A percentile compares a stretch with the other conserved stretches of the same genome.
These are phyloP conservation scores for Schizotus pectinicornis DNA, from an alignment of 2,888 invertebrate genomes.

Conservation along the genomic window DNA sequence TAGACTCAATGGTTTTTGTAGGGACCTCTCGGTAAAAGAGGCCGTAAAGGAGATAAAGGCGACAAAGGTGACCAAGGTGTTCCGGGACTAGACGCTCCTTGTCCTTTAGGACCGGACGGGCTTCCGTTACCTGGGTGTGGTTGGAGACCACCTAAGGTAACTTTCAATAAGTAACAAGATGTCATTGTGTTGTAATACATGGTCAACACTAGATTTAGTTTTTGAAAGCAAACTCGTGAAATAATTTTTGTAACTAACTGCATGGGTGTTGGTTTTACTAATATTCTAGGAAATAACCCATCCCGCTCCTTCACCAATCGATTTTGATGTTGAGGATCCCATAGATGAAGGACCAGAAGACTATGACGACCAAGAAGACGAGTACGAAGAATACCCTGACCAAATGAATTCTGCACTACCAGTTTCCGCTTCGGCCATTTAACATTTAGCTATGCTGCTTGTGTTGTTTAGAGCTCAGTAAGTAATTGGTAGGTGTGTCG, in stretches of 20 bases:
- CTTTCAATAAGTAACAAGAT: too few species aligned
- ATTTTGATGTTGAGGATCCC: conserved; percentile 63
- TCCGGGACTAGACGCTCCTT: conserved; percentile 98
- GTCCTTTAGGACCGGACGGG: conserved; percentile 95
- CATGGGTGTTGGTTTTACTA: conserved; percentile 41
- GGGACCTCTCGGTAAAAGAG: conserved; percentile 89
- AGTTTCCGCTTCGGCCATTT: conserved; percentile 52
- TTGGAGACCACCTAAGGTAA: conserved; percentile 90
- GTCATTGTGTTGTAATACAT: neutral
- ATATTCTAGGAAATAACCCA: conserved; percentile 49
- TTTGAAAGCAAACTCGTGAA: neutral
- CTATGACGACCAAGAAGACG: conserved; percentile 65
- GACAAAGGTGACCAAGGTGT: conserved; percentile 96
- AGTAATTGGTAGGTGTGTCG: conserved; percentile 17
- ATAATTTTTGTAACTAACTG: conserved; percentile 31
- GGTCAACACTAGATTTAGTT: neutral
- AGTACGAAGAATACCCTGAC: conserved; percentile 67
- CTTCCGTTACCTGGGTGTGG: conserved; percentile 95
- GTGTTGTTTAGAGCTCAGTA: conserved; percentile 25
- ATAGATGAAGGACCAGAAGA: conserved; percentile 62
- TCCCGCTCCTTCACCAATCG: conserved; percentile 57
- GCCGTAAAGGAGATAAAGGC: conserved; percentile 90
- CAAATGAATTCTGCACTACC: conserved; percentile 55
- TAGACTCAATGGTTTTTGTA: conserved; percentile 52
- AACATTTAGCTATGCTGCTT: conserved; percentile 45